phyloP scores from a whole-genome alignment of 2,888 invertebrate species.

The Molanna angustata region DNA sequence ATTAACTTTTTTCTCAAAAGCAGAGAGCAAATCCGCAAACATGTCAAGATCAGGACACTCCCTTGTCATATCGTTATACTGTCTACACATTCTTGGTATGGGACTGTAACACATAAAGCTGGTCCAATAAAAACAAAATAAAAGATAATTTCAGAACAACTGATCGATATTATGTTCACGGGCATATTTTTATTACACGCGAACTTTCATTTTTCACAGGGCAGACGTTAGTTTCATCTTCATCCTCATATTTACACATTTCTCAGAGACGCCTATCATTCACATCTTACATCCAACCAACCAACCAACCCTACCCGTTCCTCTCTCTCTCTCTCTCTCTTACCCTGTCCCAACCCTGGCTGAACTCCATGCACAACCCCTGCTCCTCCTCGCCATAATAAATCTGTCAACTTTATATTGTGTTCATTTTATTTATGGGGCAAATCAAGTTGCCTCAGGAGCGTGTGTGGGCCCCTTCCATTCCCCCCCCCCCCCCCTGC shows the following conservation, averaged over 20 bases:
- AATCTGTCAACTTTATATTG: constrained; percentile 34
- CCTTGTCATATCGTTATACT: too few relatives aligned
- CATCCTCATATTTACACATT: constrained; percentile 17
- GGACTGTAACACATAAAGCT: too few relatives aligned
- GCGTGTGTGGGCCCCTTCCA: constrained; percentile 28
- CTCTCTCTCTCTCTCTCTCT: constrained; percentile 6
- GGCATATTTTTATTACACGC: too few relatives aligned
- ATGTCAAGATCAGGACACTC: too few relatives aligned
- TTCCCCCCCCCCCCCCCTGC: constrained; percentile 14
- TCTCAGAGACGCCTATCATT: constrained; percentile 27
- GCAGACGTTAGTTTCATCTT: not conserved
- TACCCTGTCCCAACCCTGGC: constrained; percentile 22
- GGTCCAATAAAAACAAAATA: too few relatives aligned
- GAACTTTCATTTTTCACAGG: too few relatives aligned
- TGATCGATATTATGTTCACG: too few relatives aligned
- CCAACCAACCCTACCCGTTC: constrained; percentile 6
- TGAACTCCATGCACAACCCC: constrained; percentile 28
- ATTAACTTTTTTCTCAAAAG: too few relatives aligned
- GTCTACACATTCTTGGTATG: too few relatives aligned
- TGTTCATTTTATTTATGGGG: constrained; percentile 34
- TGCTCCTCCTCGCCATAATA: constrained; percentile 33
- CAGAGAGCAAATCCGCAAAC: too few relatives aligned
- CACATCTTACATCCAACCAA: constrained; percentile 32
- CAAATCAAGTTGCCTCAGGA: constrained; percentile 33
- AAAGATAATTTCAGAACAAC: too few relatives aligned